Evolutionary conservation across 2,113 vertebrate species (phyloP), one percentile per base, ranked within the genome.

Genomic region (Salvelinus namaycush): DNA sequence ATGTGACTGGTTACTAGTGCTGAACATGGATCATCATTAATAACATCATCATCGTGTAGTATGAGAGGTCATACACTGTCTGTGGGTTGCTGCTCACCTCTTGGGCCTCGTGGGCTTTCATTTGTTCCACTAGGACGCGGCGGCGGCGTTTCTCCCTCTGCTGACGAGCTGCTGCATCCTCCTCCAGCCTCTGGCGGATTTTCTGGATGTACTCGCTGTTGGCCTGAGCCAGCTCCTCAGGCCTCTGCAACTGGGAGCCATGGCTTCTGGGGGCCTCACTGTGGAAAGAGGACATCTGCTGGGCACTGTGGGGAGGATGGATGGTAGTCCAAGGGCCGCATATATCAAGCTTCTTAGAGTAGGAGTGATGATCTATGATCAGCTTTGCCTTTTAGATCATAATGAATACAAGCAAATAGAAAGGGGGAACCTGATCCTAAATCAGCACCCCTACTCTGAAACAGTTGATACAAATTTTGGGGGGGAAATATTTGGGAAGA

Each of bases 161-260:
- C 20, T 97, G 93, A 4, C 93, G 89, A 8, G 94, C 90, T 0
- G 84, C 48, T 0, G 39, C 84, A 71, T 96, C 94, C 84, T 97
- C 95, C 79, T 95, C 89, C n/a, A 96, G 78, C 65, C 91, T 93
- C 84, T 94, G 95, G 68, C 94, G 92, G 84, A 98, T 95, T 86
- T 93, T 95, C 73, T 90, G 93, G 75, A 97, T 88, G 79, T 97
- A 98, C 1, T 95, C 93, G 68, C 89, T 92, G 84, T 91, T 95
- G 62, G 95, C 94, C 59, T 95, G 94, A 62, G 93, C 77, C 62
- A 75, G 79, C 79, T 68, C 59, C 77, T 70, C 82, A 79, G 64
- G 49, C 29, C 60, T 76, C n/a, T n/a, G 59, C 6, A 16, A 13
- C 18, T 22, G 59, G 18, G n/a, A 62, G 2, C 7, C 20, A 16